These are phyloP conservation scores for Synchiropus splendidus DNA, from an alignment of 2,113 vertebrate genomes.

Conservation along the genomic window DNA sequence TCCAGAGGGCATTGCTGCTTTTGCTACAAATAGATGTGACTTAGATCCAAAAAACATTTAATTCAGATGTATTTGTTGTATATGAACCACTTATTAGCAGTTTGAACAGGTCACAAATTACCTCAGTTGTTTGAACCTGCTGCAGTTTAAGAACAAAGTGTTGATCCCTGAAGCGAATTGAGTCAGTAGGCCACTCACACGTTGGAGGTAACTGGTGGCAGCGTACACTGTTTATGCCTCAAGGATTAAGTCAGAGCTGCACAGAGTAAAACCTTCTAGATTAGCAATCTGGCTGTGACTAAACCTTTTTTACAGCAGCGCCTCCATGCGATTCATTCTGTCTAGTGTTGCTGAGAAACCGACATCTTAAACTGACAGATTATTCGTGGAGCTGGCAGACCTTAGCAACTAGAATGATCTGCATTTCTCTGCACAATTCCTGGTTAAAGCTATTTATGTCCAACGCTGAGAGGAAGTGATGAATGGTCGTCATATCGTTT, in stretches of 20 bases:
- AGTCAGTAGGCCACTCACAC: slow-evolving; percentile 36
- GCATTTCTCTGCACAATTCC: not conserved
- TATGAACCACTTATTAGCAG: no score
- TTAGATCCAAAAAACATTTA: no score
- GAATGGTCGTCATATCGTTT: no score
- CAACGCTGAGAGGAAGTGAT: no score
- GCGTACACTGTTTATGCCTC: slow-evolving; percentile 35
- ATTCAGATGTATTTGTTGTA: no score
- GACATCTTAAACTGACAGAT: slow-evolving; percentile 6
- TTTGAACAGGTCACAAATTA: no score
- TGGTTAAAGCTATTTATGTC: no score
- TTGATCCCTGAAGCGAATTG: slow-evolving; percentile 8
- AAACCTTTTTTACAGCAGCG: slow-evolving; percentile 21
- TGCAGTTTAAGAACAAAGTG: not conserved
- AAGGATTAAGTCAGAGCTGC: slow-evolving; percentile 45
- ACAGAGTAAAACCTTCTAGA: slow-evolving; percentile 49
- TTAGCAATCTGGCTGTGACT: slow-evolving; percentile 43
- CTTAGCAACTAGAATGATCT: slow-evolving; percentile 8
- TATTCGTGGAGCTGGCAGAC: slow-evolving; percentile 3
- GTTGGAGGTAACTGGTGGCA: slow-evolving; percentile 46
- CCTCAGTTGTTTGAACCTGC: not conserved
- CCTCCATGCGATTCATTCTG: slow-evolving; percentile 21
- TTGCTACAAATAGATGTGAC: no score
- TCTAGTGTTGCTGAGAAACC: slow-evolving; percentile 9
- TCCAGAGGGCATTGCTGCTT: no score